Evolutionary conservation across 2,113 vertebrate genomes (phyloP), one percentile per base, ranked within the genome.

Genomic region (Phalacrocorax pelagicus): DNA sequence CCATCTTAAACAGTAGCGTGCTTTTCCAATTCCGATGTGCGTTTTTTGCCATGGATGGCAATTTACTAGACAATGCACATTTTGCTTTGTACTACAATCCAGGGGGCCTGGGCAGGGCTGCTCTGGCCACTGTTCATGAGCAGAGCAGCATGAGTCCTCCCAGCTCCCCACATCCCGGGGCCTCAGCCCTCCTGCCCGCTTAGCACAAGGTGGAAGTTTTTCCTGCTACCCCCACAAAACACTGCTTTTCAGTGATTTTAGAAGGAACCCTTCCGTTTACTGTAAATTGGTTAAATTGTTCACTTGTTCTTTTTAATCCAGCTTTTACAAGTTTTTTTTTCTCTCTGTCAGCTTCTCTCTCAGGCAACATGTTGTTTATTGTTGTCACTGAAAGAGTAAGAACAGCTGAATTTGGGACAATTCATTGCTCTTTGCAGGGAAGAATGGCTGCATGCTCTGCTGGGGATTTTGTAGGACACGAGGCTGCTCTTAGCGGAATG

Each of bases 1-100:
- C 63, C 55, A 23, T 40, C 69, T 26, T 15, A 14, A n/a, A 3
- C 4, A 81, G 42, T 86, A 94, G 18, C 2, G 5, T 54, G 95
- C 54, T 73, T 58, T 57, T 47, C 44, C 47, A 0, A 15, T 51
- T 49, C 78, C 62, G 54, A 11, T 2, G 11, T 73, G 90, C 26
- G 0, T 32, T 91, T 75, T 55, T 58, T 13, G 27, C 57, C 1
- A 0, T 51, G 86, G 74, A 73, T 85, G 61, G 69, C 0, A 1
- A 18, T 71, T 27, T 29, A 3, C 57, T 47, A 74, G 42, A 13
- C 36, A 57, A 27, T 11, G 73, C 54, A n/a, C 8, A 0, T 49
- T 71, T 54, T 54, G 69, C 78, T 85, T 38, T 74, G 86, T 62
- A 20, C 80, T 38, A 8, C 17, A 2, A 1, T n/a, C 44, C 24